A percentile compares a stretch with the other conserved stretches of the same genome.
These are phyloP conservation scores for Psephotus haematonotus DNA, from an alignment of 2,113 vertebrate genomes.

Conservation along the genomic window DNA sequence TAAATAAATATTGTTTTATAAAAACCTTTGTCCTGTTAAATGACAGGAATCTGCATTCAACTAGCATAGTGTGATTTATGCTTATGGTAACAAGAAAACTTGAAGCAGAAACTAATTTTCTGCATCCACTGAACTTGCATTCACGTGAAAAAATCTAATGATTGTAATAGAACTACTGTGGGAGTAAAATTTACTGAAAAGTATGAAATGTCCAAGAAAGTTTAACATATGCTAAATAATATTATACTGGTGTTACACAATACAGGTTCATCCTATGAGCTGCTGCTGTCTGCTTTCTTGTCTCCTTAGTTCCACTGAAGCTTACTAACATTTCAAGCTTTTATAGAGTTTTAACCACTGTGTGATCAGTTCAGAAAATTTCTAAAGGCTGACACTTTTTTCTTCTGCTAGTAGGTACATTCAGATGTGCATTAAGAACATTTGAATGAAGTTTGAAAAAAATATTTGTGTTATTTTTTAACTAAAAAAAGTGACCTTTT, in stretches of 20 bases:
- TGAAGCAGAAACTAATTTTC: conserved; percentile 45
- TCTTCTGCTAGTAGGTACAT: not conserved
- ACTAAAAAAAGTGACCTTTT: not conserved
- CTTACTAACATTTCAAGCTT: not conserved
- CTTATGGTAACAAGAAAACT: conserved; percentile 20
- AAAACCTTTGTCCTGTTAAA: conserved; percentile 17
- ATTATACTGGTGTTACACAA: not conserved
- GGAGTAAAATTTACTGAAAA: conserved; percentile 4
- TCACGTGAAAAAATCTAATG: conserved; percentile 44
- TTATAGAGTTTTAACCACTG: not conserved
- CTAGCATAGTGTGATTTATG: not conserved
- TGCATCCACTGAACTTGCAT: not conserved
- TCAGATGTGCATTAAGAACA: not conserved
- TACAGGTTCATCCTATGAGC: not conserved
- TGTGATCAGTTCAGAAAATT: not conserved
- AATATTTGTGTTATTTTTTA: not conserved
- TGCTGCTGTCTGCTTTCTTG: not conserved
- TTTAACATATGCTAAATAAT: not conserved
- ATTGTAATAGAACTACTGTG: conserved; percentile 19
- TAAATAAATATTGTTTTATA: not conserved
- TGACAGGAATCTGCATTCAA: not conserved
- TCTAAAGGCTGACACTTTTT: not conserved
- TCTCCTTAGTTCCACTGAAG: not conserved
- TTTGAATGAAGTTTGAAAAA: not conserved
- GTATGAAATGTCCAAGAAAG: not conserved